Evolutionary conservation across 1,140 invertebrate genomes (phyloP), one percentile per base, ranked within the genome.

Genomic region (Nephotettix cincticeps): DNA sequence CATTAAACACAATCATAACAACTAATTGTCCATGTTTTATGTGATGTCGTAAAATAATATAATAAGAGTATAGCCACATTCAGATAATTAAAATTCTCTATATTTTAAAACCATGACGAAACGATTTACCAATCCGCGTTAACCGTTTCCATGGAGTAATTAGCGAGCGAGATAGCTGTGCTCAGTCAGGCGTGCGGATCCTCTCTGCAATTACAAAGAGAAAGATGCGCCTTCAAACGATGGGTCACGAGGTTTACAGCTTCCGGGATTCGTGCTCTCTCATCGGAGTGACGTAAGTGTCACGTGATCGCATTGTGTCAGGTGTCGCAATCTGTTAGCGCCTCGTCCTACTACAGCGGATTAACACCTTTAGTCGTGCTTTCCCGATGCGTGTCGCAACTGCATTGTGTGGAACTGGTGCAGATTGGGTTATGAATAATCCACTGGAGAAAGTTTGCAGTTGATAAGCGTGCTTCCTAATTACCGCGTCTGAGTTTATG

Each of bases 191-290:
- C 21, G 11, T 54, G 23, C 13, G 13, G 11, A 14, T 54, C 47
- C 47, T 54, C 47, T 54, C 23, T 54, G 47, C 47, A 54, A 54
- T 54, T 54, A 54, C 47, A 54, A 54, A 54, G 47, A 54, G 47
- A 54, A 21, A 54, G 47, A 54, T 54, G 47, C 13, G 47, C 47
- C 47, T 54, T n/a, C 23, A 54, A 54, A 54, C 23, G 47, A 54
- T 54, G 23, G 47, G 11, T 54, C 47, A 54, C 47, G 11, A 21
- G 23, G 47, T 54, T 40, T 54, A 54, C 47, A 11, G 21, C 47
- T 54, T 54, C 47, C 47, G 47, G 47, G 47, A 54, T 14, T 21
- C 47, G 47, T 11, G 47, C 6, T 11, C 19, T 21, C n/a, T n/a
- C n/a, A n/a, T n/a, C n/a, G n/a, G n/a, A 36, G 32, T 36, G 32